These are phyloP conservation scores for Bubalus kerabau DNA, from an alignment of 2,113 vertebrate genomes.

Conservation along the genomic window DNA sequence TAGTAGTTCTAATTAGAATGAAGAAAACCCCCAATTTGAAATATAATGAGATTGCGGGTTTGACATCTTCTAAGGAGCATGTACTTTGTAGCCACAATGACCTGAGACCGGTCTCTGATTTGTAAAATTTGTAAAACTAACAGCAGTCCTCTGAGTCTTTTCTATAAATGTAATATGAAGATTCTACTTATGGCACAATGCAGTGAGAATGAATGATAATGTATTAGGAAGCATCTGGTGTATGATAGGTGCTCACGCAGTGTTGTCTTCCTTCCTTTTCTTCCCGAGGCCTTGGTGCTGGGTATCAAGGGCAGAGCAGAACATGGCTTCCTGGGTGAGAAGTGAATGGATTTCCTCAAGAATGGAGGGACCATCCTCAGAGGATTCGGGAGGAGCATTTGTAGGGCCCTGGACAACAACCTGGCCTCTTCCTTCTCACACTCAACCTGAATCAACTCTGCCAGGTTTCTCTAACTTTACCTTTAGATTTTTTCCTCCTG, in stretches of 20 bases:
- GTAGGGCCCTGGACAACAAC: background rate
- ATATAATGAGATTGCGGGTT: background rate
- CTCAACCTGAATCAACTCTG: background rate
- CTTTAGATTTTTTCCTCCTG: background rate
- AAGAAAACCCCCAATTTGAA: background rate
- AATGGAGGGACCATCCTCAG: background rate
- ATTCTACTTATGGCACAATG: background rate
- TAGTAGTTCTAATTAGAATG: background rate
- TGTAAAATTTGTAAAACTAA: background rate
- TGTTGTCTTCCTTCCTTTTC: background rate
- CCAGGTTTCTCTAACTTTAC: background rate
- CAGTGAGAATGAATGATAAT: background rate
- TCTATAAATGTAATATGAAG: background rate
- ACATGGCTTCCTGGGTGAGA: accelerated
- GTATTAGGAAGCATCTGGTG: background rate
- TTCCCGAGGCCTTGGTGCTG: background rate
- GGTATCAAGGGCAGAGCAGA: background rate
- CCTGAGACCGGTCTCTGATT: background rate
- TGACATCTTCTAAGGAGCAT: background rate
- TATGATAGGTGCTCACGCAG: background rate
- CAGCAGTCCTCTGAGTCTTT: background rate
- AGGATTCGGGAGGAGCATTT: accelerated
- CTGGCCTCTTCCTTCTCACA: background rate
- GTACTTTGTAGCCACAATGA: background rate
- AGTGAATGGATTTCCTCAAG: background rate